A percentile compares a stretch with the other conserved stretches of the same genome.
These are phyloP conservation scores for Radopholus similis DNA, from an alignment of 1,140 invertebrate genomes.

Conservation along the genomic window DNA sequence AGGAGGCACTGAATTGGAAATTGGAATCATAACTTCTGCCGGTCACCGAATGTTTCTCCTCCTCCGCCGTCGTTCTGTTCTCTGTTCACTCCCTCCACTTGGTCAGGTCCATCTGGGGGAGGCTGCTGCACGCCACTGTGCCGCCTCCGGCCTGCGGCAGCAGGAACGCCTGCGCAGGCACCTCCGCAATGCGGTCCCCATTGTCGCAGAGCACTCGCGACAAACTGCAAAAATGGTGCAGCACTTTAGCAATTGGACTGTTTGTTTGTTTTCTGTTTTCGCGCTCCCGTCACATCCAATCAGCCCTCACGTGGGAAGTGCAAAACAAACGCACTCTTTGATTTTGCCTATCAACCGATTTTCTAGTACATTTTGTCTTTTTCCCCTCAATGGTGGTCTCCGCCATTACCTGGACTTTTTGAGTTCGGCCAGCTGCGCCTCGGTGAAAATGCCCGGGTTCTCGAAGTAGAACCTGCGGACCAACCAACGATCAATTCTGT, in stretches of 20 bases:
- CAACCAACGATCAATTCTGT: background rate
- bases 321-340: background rate
- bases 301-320: background rate
- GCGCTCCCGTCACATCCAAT: background rate
- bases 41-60: no score
- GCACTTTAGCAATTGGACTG: constrained; percentile 9
- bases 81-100: constrained; percentile 51
- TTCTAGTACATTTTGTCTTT: no score
- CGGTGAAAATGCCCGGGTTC: constrained; percentile 77
- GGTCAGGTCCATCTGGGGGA: constrained; percentile 48
- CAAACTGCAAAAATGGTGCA: constrained; percentile 65
- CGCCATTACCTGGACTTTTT: constrained; percentile 48
- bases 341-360: no score
- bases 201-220: constrained; percentile 76
- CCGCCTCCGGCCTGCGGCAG: constrained; percentile 33
- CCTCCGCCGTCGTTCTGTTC: background rate
- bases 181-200: constrained; percentile 66
- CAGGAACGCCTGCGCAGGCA: constrained; percentile 53
- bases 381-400: no score
- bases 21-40: no score
- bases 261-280: no score
- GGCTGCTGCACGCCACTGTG: constrained; percentile 41
- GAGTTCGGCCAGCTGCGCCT: constrained; percentile 71
- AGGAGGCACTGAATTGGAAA: no score
- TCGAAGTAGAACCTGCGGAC: constrained; percentile 81